Base-by-base conservation (phyloP, 2,797 vertebrate genomes). In the Holocentrus rufus region DNA sequence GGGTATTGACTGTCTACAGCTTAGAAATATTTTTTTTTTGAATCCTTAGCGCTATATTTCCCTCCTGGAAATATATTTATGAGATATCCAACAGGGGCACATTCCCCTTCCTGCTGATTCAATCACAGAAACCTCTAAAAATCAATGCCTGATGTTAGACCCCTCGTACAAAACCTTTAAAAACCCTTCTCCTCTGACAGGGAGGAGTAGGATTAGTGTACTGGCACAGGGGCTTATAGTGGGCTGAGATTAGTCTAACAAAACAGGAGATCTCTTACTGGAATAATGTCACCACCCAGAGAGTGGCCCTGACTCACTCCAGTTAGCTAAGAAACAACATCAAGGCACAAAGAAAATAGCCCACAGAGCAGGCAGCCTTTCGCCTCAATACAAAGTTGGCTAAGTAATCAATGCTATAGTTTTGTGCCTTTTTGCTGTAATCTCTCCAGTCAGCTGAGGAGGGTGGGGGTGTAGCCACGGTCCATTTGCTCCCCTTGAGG, bases 31-130 rank as follows among this genome's bases (percentile, higher is more conserved):
- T 42, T 42, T 42, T 39, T 42, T 13, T 39, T 39, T 39, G 8
- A 75, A 77, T 9, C n/a, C 60, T 25, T 18, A 50, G 53, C 3
- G 10, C 23, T 39, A 42, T 74, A 77, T 78, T 73, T 83, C 25
- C 34, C 58, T 84, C 72, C 68, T 72, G 68, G 44, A 81, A 86
- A 87, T 77, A 81, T 63, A 77, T 80, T 70, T 77, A 81, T 20
- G 66, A 73, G 81, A 74, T 56, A 66, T 72, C 88, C 87, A 80
- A 72, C 82, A n/a, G 62, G 77, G 81, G 85, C 85, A 88, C 82
- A 87, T 88, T 86, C 86, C 84, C 81, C 72, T 82, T 84, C 90
- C 90, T 70, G 91, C 90, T 85, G 91, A 91, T 85, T 91, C 85
- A 90, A 91, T 90, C 85, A 89, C 87, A 90, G 79, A 87, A 79